Percentiles rank a stretch among this genome's conserved stretches.
Conservation (phyloP, 2,888 invertebrate genomes). For the Hydrotaea diabolus region DNA sequence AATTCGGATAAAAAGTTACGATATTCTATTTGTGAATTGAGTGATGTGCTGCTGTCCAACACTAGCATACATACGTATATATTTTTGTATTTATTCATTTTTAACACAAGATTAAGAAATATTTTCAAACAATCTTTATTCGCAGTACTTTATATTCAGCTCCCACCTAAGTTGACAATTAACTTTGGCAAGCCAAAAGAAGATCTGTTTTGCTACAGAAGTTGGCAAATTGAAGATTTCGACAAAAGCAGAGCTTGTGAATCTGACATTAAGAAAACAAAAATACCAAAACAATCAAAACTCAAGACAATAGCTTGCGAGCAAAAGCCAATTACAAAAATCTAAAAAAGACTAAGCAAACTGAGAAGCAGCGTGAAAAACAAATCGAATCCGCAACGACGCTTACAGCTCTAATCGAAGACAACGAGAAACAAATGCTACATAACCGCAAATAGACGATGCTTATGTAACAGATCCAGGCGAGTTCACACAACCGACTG, state of each 20-base stretch:
- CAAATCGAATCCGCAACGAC: neutral
- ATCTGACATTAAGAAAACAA: conserved; percentile 62
- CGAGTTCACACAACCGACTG: conserved; percentile 52
- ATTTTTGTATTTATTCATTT: no score
- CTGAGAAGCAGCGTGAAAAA: conserved; percentile 47
- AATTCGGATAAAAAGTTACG: no score
- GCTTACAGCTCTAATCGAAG: conserved; percentile 18
- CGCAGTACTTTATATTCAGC: neutral
- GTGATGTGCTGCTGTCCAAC: no score
- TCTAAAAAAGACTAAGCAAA: conserved; percentile 37
- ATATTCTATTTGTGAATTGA: no score
- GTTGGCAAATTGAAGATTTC: conserved; percentile 60
- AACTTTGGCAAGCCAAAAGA: conserved; percentile 12
- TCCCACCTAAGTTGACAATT: conserved; percentile 41
- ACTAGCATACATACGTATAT: no score
- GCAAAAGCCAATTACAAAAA: conserved; percentile 55
- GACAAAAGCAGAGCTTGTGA: conserved; percentile 57
- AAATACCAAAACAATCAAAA: conserved; percentile 60
- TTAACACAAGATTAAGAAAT: no score
- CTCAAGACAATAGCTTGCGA: conserved; percentile 54
- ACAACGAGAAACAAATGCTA: conserved; percentile 34
- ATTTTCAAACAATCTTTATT: no score
- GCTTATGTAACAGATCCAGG: conserved; percentile 61
- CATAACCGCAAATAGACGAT: conserved; percentile 25
- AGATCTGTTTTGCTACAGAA: conserved; percentile 7